Evolutionary conservation across 2,888 invertebrate genomes (phyloP).

Genomic region (Ctenicera cuprea): DNA sequence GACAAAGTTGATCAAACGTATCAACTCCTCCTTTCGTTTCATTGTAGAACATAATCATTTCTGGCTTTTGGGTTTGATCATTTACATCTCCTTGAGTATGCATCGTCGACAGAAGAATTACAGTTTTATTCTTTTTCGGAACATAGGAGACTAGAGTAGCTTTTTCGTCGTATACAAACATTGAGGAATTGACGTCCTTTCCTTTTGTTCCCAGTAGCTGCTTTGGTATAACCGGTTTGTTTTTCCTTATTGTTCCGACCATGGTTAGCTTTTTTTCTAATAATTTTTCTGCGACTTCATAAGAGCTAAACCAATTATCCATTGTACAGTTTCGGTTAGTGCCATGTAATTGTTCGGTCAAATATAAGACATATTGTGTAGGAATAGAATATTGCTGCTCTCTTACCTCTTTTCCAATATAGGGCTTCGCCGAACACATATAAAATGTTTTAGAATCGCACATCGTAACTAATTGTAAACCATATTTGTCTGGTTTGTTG

Average conservation of each 20-base stretch:
- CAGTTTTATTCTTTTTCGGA: background rate
- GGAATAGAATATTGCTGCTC: background rate
- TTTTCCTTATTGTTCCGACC: too few species aligned
- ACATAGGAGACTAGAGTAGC: constrained; percentile 11
- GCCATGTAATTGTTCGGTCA: background rate
- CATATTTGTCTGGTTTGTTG: constrained; percentile 46
- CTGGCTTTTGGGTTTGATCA: background rate
- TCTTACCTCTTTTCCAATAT: constrained; percentile 32
- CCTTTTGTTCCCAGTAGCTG: constrained; percentile 1
- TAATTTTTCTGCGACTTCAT: background rate
- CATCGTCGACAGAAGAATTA: constrained; percentile 7
- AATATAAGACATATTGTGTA: background rate
- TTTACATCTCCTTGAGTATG: background rate
- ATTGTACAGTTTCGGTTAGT: background rate
- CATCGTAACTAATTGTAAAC: constrained; percentile 29
- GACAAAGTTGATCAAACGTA: too few species aligned
- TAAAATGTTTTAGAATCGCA: constrained; percentile 33
- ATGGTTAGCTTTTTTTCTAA: background rate
- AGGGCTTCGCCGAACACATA: constrained; percentile 31
- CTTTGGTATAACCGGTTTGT: constrained; percentile 55
- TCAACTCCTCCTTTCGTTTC: too few species aligned
- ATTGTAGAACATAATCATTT: constrained; percentile 3
- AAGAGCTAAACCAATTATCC: constrained; percentile 1
- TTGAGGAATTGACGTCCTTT: background rate
- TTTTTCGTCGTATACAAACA: background rate